Evolutionary conservation across 2,888 invertebrate genomes (phyloP).

Genomic region (Steinernema carpocapsae): DNA sequence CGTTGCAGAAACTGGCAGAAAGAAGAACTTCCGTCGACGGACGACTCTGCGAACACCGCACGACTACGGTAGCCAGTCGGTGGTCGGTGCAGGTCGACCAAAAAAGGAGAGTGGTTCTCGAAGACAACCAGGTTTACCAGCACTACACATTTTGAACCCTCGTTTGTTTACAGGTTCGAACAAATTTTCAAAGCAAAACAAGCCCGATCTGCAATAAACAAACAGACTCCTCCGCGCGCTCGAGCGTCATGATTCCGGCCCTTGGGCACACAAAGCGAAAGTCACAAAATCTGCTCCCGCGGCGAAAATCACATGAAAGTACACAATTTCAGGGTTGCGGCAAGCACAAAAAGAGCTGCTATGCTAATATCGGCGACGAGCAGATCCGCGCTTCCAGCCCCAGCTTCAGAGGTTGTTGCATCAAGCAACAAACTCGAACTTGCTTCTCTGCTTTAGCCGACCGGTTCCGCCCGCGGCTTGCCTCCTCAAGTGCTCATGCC

Average conservation of each 20-base stretch:
- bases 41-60: not conserved
- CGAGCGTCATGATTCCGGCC: slow-evolving; percentile 3
- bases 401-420: not conserved
- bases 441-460: too few relatives aligned
- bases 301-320: not conserved
- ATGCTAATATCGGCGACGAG: not conserved
- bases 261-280: not conserved
- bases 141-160: too few relatives aligned
- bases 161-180: not conserved
- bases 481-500: too few relatives aligned
- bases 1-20: not conserved
- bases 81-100: too few relatives aligned
- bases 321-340: not conserved
- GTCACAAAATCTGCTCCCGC: not conserved
- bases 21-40: not conserved
- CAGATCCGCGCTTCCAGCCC: too few relatives aligned
- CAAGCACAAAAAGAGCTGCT: not conserved
- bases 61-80: too few relatives aligned
- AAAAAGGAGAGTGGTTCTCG: too few relatives aligned
- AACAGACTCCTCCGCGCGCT: slow-evolving; percentile 16
- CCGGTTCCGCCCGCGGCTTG: slow-evolving; percentile 9
- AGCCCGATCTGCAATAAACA: not conserved
- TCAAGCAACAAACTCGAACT: not conserved
- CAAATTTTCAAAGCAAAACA: slow-evolving; percentile 10
- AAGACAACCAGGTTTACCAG: too few relatives aligned